Evolutionary conservation across 2,113 vertebrate genomes (phyloP).

Genomic region (human): GRCh38 chr4:127291001-127291500

Average conservation of each 20-base stretch:
- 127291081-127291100: background rate
- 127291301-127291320: background rate
- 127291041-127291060: background rate
- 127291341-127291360: background rate
- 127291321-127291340: background rate
- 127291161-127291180: background rate
- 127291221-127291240: background rate
- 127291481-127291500: background rate
- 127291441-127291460: background rate
- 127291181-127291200: background rate
- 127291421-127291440: background rate
- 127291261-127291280: background rate
- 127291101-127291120: background rate
- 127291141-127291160: background rate
- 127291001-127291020: background rate
- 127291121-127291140: background rate
- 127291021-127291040: constrained; percentile 5
- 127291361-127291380: background rate
- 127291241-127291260: background rate
- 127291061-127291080: background rate
- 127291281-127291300: background rate
- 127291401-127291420: background rate
- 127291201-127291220: background rate
- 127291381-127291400: background rate
- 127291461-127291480: background rate